Percentiles rank a stretch among this genome's conserved stretches.
phyloP scores from a whole-genome alignment of 2,888 invertebrate genomes.

The Philaethria dido region DNA sequence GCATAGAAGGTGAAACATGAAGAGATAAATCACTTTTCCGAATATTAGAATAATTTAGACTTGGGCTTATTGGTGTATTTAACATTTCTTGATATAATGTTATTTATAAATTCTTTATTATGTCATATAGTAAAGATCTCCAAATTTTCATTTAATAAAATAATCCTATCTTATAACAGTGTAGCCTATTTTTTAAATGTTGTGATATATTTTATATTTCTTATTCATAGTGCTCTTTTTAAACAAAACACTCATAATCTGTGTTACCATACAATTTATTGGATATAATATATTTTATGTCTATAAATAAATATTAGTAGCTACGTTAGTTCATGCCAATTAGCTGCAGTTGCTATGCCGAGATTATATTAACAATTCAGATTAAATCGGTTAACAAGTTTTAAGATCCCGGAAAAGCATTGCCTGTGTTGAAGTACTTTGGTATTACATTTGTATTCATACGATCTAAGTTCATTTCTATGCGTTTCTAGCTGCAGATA shows the following conservation, averaged over 20 bases:
- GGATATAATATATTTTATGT: slow-evolving; percentile 35
- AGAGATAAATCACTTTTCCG: not conserved
- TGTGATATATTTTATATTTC: too few species aligned
- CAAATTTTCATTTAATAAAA: too few species aligned
- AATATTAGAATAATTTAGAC: too few species aligned
- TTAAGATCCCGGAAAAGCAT: slow-evolving; percentile 38
- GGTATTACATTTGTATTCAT: slow-evolving; percentile 25
- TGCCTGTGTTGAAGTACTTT: slow-evolving; percentile 21
- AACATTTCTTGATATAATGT: too few species aligned
- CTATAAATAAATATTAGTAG: slow-evolving; percentile 51
- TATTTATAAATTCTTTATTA: too few species aligned
- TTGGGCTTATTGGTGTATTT: too few species aligned
- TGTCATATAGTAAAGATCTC: too few species aligned
- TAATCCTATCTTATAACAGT: too few species aligned
- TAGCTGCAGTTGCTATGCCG: slow-evolving; percentile 58
- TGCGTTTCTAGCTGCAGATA: slow-evolving; percentile 17
- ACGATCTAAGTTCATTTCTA: not conserved
- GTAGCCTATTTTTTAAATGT: too few species aligned
- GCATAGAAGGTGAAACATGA: not conserved
- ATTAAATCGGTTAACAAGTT: slow-evolving; percentile 60
- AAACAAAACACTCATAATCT: not conserved
- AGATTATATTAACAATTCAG: slow-evolving; percentile 74
- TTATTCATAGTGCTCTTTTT: not conserved
- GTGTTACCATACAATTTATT: slow-evolving; percentile 8
- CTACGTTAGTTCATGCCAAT: slow-evolving; percentile 63